Evolutionary conservation across 2,113 vertebrate species (phyloP).

Genomic region (Oncorhynchus gorbuscha): DNA sequence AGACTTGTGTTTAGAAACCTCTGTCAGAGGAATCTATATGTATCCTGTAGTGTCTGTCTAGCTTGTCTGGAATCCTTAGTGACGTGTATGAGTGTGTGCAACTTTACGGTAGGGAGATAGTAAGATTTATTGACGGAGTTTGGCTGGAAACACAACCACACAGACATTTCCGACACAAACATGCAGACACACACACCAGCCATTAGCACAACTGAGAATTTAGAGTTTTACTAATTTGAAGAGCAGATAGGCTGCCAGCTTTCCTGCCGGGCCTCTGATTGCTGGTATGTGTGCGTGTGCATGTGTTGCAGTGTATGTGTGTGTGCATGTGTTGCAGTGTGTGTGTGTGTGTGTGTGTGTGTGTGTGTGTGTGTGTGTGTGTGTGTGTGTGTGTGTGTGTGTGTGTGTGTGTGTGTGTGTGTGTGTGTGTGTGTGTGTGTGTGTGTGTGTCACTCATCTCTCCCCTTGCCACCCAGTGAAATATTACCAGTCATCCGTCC

Average conservation of each 20-base stretch:
- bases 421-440: neutral
- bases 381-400: conserved; percentile 1
- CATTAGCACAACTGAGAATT: neutral
- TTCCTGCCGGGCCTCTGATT: neutral
- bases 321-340: too few species aligned
- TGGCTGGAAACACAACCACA: too few species aligned
- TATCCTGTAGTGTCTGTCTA: too few species aligned
- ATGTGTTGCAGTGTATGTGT: conserved; percentile 8
- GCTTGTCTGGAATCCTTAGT: too few species aligned
- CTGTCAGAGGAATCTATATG: neutral
- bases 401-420: neutral
- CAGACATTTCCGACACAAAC: too few species aligned
- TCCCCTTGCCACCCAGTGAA: neutral
- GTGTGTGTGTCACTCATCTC: neutral
- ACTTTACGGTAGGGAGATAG: too few species aligned
- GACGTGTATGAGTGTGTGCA: too few species aligned
- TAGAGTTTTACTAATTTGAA: too few species aligned
- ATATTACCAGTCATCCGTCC: neutral
- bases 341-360: neutral
- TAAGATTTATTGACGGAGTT: too few species aligned
- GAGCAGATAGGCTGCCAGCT: too few species aligned
- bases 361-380: neutral
- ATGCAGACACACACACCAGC: too few species aligned
- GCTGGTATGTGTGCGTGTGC: neutral
- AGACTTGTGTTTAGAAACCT: neutral